Conservation (phyloP, 2,888 invertebrate species). For the Orchesellides sinensis region DNA sequence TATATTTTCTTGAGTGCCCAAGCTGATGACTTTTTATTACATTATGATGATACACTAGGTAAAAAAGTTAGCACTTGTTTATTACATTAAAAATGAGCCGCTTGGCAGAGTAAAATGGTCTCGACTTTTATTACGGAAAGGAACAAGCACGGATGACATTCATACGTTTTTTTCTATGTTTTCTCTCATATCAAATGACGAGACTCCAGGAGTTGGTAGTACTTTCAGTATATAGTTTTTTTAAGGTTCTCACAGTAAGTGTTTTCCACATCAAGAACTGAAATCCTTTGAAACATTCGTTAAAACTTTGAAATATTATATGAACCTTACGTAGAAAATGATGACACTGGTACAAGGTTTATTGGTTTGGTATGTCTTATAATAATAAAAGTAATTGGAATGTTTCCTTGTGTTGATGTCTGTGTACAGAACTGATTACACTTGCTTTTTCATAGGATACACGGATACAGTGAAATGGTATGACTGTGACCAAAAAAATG, state of each 20-base stretch:
- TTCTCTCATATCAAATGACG: not conserved
- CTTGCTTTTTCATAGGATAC: conserved; percentile 15
- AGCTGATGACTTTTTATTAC: conserved; percentile 64
- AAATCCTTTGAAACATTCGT: conserved; percentile 23
- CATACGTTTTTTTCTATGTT: conserved; percentile 16
- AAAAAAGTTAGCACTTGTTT: conserved; percentile 62
- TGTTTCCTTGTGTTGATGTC: conserved; percentile 20
- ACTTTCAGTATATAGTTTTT: not conserved
- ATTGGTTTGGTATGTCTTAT: conserved; percentile 23
- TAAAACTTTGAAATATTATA: conserved; percentile 25
- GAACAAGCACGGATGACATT: conserved; percentile 50
- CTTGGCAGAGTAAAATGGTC: conserved; percentile 45
- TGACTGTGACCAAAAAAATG: conserved; percentile 38
- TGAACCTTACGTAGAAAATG: not conserved
- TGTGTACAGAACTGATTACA: not conserved
- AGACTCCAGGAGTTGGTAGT: not conserved
- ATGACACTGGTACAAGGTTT: conserved; percentile 33
- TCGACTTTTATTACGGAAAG: conserved; percentile 52
- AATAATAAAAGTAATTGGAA: conserved; percentile 55
- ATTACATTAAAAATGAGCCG: conserved; percentile 57
- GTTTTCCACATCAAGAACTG: not conserved
- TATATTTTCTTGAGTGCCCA: not conserved
- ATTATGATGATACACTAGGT: conserved; percentile 42
- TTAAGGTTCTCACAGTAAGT: not conserved
- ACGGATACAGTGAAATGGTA: too few relatives aligned